Evolutionary conservation across 2,797 vertebrate species (phyloP).

Genomic region (Tamandua tetradactyla): DNA sequence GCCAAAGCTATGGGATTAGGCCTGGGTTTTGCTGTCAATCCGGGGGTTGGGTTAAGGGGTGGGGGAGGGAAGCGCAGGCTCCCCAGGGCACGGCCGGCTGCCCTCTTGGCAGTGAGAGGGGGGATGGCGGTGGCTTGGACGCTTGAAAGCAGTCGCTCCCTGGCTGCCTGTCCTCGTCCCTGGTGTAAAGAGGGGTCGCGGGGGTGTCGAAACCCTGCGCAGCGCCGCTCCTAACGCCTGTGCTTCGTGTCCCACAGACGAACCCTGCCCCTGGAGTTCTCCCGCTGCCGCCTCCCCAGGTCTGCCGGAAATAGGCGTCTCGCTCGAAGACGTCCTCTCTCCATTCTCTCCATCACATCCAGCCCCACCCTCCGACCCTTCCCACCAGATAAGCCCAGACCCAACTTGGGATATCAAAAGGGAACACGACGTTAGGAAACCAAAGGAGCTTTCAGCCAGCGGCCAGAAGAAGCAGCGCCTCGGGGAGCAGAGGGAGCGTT

Average conservation of each 20-base stretch:
- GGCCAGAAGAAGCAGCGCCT: slow-evolving; percentile 90
- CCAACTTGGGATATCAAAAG: slow-evolving; percentile 92
- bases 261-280: slow-evolving; percentile 94
- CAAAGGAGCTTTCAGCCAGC: slow-evolving; percentile 89
- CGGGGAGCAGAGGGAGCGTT: slow-evolving; percentile 90
- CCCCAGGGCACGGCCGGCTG: neutral
- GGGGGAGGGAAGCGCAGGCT: rapidly evolving
- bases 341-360: slow-evolving; percentile 95
- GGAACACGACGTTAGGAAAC: slow-evolving; percentile 89
- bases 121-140: neutral
- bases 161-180: neutral
- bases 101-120: slow-evolving; percentile 48
- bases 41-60: neutral
- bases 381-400: slow-evolving; percentile 92
- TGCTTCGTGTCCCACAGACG: slow-evolving; percentile 89
- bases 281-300: slow-evolving; percentile 96
- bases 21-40: rapidly evolving
- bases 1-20: neutral
- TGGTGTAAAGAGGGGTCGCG: neutral
- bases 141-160: neutral
- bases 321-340: slow-evolving; percentile 92
- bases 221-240: slow-evolving; percentile 46
- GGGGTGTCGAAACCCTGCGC: neutral
- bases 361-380: slow-evolving; percentile 92
- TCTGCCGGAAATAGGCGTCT: slow-evolving; percentile 97